Conservation (phyloP, 2,888 invertebrate species). For the Meteorus colon region DNA sequence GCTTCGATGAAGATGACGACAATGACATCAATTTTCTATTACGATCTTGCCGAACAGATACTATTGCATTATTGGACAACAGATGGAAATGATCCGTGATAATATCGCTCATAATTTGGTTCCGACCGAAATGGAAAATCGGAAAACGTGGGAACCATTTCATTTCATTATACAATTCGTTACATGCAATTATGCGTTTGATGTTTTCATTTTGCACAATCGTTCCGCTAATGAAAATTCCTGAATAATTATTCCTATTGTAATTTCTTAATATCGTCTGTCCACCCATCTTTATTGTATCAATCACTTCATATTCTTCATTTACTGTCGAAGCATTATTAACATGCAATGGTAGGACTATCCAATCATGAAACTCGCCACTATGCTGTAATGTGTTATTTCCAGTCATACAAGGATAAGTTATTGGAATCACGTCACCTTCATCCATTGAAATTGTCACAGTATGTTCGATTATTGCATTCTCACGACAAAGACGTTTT, state of each 20-base stretch:
- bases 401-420: slow-evolving; percentile 48
- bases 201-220: not conserved
- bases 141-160: slow-evolving; percentile 34
- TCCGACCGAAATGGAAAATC: slow-evolving; percentile 43
- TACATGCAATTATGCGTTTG: not conserved
- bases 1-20: slow-evolving; percentile 35
- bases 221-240: not conserved
- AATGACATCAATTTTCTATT: not conserved
- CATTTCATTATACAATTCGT: slow-evolving; percentile 13
- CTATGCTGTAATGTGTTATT: slow-evolving; percentile 63
- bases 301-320: not conserved
- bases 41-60: not conserved
- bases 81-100: not conserved
- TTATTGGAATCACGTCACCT: slow-evolving; percentile 40
- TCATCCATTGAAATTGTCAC: slow-evolving; percentile 53
- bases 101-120: not conserved
- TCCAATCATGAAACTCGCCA: slow-evolving; percentile 72
- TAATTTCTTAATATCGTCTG: not conserved
- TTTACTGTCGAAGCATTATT: not conserved
- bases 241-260: not conserved
- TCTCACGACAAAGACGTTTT: slow-evolving; percentile 61
- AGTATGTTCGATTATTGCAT: slow-evolving; percentile 61
- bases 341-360: slow-evolving; percentile 59
- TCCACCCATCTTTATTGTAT: not conserved
- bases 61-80: not conserved